A percentile compares a stretch with the other conserved stretches of the same genome.
Conservation (phyloP, 2,797 vertebrate species). For the Pseudopleuronectes americanus region DNA sequence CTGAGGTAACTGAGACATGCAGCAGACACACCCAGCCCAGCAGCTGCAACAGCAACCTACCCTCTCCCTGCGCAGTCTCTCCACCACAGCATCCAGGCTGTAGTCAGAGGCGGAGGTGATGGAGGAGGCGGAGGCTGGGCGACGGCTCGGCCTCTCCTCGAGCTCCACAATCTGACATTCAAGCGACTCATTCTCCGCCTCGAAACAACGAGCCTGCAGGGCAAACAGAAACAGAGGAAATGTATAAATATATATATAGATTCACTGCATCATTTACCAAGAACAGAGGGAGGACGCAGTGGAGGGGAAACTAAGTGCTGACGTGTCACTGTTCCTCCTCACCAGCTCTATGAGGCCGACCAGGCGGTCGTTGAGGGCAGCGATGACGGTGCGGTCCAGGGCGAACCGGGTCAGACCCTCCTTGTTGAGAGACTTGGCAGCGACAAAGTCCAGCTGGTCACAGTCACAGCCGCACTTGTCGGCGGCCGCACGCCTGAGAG, state of each 20-base stretch:
- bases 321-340: conserved; percentile 45
- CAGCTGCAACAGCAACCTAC: conserved; percentile 56
- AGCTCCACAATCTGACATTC: conserved; percentile 77
- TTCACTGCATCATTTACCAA: conserved; percentile 1
- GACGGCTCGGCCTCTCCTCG: conserved; percentile 53
- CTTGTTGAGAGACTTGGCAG: conserved; percentile 72
- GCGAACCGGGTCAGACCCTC: conserved; percentile 70
- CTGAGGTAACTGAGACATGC: conserved; percentile 24
- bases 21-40: conserved; percentile 46
- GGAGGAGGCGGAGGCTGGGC: conserved; percentile 10
- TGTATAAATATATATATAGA: background rate
- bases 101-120: conserved; percentile 44
- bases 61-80: conserved; percentile 78
- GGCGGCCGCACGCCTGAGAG: conserved; percentile 57
- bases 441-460: conserved; percentile 77
- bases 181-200: conserved; percentile 82
- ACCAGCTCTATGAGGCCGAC: conserved; percentile 82
- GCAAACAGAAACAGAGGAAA: conserved; percentile 11
- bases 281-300: conserved; percentile 1
- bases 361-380: conserved; percentile 82
- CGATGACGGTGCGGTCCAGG: conserved; percentile 76
- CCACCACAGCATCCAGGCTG: conserved; percentile 76
- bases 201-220: conserved; percentile 77
- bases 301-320: conserved; percentile 5
- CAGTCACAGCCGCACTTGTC: conserved; percentile 61